These are phyloP conservation scores for Atta cephalotes DNA, from an alignment of 1,140 invertebrate genomes.

Conservation along the genomic window DNA sequence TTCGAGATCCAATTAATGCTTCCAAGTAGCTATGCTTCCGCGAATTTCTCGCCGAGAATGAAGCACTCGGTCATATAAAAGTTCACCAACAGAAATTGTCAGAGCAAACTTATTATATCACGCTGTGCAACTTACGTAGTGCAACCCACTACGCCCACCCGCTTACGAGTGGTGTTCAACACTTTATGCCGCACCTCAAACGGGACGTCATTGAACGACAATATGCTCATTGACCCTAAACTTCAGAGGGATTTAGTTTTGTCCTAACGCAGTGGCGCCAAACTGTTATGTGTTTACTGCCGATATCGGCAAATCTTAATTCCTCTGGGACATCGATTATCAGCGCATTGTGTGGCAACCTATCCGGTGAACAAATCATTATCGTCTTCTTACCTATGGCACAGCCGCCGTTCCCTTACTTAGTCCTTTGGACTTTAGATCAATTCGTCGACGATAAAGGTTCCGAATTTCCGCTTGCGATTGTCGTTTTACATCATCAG, in stretches of 20 bases:
- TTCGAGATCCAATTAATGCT: fast-evolving
- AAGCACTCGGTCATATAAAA: too few species aligned
- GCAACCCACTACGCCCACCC: neutral
- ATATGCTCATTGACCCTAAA: neutral
- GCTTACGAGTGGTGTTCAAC: neutral
- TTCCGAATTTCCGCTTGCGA: neutral
- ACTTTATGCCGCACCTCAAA: neutral
- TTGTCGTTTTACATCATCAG: neutral
- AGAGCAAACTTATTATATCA: neutral
- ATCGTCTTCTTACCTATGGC: neutral
- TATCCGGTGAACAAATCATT: too few species aligned
- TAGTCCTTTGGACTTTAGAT: neutral
- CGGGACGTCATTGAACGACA: neutral
- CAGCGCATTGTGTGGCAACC: neutral
- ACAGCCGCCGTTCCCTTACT: neutral
- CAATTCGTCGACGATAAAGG: neutral
- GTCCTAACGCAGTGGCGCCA: neutral
- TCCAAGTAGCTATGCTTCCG: neutral
- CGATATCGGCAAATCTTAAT: neutral
- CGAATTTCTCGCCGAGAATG: neutral
- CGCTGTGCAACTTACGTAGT: neutral
- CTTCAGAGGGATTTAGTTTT: neutral
- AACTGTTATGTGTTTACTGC: neutral
- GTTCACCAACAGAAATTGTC: too few species aligned
- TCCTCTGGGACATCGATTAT: neutral